Conservation (phyloP, 1,140 invertebrate species). For the Eciton burchellii region DNA sequence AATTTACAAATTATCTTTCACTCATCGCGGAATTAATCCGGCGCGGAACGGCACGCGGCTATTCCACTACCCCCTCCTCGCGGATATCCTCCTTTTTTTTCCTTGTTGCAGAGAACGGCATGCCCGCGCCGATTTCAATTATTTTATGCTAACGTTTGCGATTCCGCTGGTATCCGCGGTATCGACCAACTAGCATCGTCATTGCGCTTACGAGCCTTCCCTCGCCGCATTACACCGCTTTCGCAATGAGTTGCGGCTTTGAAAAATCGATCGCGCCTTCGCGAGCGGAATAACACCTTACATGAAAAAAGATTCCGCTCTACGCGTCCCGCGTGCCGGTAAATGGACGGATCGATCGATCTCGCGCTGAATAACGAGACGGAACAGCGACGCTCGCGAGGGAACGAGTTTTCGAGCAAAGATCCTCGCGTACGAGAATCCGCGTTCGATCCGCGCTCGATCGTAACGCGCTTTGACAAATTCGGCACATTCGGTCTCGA, state of each 20-base stretch:
- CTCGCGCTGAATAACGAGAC: conserved; percentile 1
- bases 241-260: not conserved
- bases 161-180: conserved; percentile 34
- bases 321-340: not conserved
- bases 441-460: conserved; percentile 1
- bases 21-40: conserved; percentile 38
- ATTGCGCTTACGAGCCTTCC: conserved; percentile 37
- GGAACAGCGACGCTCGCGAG: conserved; percentile 31
- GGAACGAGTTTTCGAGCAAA: conserved; percentile 11
- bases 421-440: conserved; percentile 22
- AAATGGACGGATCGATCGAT: conserved; percentile 24
- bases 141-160: conserved; percentile 56
- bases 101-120: conserved; percentile 9
- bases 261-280: not conserved
- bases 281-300: not conserved
- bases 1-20: conserved; percentile 53
- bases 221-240: not conserved
- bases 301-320: conserved; percentile 23
- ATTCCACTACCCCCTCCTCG: not conserved
- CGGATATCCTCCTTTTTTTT: conserved; percentile 28
- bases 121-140: conserved; percentile 46
- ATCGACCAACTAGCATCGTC: conserved; percentile 14
- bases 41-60: conserved; percentile 2
- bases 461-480: conserved; percentile 26
- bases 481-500: conserved; percentile 21